Evolutionary conservation across 2,888 invertebrate species (phyloP).

Genomic region (Melitaea athalia): DNA sequence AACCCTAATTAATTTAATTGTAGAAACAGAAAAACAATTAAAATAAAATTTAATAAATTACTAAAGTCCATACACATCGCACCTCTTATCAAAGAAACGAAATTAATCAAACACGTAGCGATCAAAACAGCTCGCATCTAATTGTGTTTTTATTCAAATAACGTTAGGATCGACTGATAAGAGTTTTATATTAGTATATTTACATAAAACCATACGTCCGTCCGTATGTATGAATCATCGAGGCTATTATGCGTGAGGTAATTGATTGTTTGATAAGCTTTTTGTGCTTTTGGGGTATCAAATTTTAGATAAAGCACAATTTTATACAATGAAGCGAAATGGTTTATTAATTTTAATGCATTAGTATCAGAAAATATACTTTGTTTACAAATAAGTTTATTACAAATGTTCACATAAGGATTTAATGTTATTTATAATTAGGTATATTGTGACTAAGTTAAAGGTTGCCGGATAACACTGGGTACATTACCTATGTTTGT

Average conservation of each 20-base stretch:
- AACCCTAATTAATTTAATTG: too few species aligned
- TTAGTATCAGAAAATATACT: too few species aligned
- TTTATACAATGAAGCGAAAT: too few species aligned
- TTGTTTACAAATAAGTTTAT: too few species aligned
- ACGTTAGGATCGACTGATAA: constrained; percentile 34
- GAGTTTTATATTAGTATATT: constrained; percentile 24
- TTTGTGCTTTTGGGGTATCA: background rate
- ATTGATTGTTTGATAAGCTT: constrained; percentile 15
- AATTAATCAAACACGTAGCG: constrained; percentile 58
- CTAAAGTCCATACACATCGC: constrained; percentile 34
- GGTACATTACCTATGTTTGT: too few species aligned
- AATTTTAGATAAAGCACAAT: too few species aligned
- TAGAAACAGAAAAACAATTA: background rate
- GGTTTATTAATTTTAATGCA: too few species aligned
- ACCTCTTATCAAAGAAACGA: constrained; percentile 52
- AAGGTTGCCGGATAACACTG: too few species aligned
- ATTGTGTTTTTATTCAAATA: constrained; percentile 75
- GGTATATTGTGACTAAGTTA: too few species aligned
- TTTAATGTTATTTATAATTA: too few species aligned
- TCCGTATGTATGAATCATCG: constrained; percentile 21
- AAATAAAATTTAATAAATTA: background rate
- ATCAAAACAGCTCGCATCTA: constrained; percentile 65
- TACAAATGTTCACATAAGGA: too few species aligned
- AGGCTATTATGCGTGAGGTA: constrained; percentile 17
- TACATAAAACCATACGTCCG: constrained; percentile 20